Evolutionary conservation across 1,140 invertebrate genomes (phyloP).

Genomic region (Mercenaria mercenaria): DNA sequence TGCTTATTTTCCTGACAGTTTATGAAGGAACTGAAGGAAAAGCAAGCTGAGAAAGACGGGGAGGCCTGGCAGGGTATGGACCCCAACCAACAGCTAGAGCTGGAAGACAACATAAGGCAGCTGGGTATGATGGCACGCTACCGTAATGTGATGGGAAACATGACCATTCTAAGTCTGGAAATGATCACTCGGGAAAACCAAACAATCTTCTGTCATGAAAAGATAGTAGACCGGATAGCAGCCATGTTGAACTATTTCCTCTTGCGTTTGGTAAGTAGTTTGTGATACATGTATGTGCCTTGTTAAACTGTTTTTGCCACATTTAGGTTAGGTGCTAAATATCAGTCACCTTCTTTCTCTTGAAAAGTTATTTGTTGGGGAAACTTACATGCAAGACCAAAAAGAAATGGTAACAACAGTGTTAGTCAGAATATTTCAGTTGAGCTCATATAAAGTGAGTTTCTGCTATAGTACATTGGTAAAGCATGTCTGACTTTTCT

Average conservation of each 20-base stretch:
- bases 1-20: too few relatives aligned
- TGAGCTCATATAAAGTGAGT: too few relatives aligned
- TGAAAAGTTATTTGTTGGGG: too few relatives aligned
- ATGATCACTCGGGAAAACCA: conserved; percentile 93
- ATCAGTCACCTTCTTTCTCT: too few relatives aligned
- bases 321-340: too few relatives aligned
- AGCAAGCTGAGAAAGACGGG: conserved; percentile 88
- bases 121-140: conserved; percentile 94
- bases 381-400: too few relatives aligned
- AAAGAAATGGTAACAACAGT: too few relatives aligned
- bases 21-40: conserved; percentile 87
- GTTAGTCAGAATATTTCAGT: too few relatives aligned
- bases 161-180: conserved; percentile 95
- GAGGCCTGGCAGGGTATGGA: conserved; percentile 92
- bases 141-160: conserved; percentile 96
- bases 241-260: conserved; percentile 99
- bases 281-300: too few relatives aligned
- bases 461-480: too few relatives aligned
- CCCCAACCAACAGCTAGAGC: conserved; percentile 91
- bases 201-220: conserved; percentile 95
- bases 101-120: conserved; percentile 91
- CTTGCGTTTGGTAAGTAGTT: conserved; percentile 94
- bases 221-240: conserved; percentile 96
- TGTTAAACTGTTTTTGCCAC: too few relatives aligned
- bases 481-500: too few relatives aligned